Evolutionary conservation across 2,888 invertebrate species (phyloP).

Genomic region (Platycnemis pennipes): DNA sequence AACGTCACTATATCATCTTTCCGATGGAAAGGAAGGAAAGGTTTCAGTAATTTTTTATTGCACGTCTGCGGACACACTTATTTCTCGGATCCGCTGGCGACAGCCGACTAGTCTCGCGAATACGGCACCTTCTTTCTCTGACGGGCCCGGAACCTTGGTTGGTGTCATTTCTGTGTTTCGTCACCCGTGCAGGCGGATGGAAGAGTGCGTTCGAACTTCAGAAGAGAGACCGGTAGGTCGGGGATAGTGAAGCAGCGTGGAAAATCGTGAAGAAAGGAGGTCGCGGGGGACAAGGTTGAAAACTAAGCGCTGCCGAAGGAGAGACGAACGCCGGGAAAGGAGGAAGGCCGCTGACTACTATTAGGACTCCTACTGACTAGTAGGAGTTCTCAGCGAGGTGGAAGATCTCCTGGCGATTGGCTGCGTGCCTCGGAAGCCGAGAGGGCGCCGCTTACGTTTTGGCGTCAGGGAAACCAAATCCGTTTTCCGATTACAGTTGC

Average conservation of each 20-base stretch:
- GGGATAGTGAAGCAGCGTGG: neutral
- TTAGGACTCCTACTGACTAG: too few species aligned
- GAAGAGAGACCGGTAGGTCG: neutral
- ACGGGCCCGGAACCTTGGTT: neutral
- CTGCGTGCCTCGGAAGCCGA: neutral
- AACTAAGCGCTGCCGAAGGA: neutral
- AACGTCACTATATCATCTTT: too few species aligned
- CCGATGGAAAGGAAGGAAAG: too few species aligned
- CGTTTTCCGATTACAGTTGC: too few species aligned
- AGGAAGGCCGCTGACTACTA: too few species aligned
- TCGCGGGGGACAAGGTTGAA: neutral
- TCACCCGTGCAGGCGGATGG: neutral
- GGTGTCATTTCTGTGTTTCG: neutral
- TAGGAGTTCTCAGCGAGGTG: neutral
- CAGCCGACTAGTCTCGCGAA: neutral
- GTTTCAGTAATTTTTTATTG: too few species aligned
- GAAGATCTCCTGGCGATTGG: neutral
- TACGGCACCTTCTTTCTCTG: neutral
- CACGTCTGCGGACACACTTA: too few species aligned
- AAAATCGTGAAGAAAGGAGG: neutral
- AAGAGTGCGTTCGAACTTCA: neutral
- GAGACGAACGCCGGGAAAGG: neutral
- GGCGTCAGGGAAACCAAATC: too few species aligned
- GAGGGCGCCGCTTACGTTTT: neutral
- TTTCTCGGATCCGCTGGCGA: too few species aligned